These are phyloP conservation scores for Cossypha caffra DNA, from an alignment of 2,797 vertebrate species.

Conservation along the genomic window DNA sequence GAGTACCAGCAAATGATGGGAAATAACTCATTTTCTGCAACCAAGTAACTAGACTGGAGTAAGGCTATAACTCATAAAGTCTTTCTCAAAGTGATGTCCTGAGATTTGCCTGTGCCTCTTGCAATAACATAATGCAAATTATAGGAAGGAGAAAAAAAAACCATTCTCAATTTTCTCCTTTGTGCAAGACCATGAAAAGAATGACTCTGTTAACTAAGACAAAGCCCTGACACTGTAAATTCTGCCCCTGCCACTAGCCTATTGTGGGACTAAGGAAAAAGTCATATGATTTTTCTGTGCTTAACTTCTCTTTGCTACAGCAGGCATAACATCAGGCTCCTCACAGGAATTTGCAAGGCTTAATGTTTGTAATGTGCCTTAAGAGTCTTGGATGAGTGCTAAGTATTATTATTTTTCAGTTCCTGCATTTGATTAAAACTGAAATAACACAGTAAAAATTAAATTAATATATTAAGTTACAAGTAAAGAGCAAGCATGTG, in stretches of 20 bases:
- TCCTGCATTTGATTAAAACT: constrained; percentile 60
- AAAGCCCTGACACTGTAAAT: neutral
- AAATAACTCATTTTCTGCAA: constrained; percentile 76
- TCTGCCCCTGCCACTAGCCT: neutral
- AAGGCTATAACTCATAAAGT: constrained; percentile 48
- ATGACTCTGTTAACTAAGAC: neutral
- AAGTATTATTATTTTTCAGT: constrained; percentile 60
- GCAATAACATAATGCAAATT: neutral
- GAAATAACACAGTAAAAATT: constrained; percentile 54
- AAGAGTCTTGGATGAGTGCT: constrained; percentile 44
- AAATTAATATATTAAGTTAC: constrained; percentile 63
- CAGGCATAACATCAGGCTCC: neutral
- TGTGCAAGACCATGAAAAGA: neutral
- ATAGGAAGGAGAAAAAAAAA: neutral
- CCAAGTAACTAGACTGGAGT: constrained; percentile 53
- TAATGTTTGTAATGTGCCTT: constrained; percentile 28
- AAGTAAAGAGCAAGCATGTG: constrained; percentile 35
- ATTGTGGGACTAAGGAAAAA: neutral
- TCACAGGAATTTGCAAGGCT: constrained; percentile 16
- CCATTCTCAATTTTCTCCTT: constrained; percentile 36
- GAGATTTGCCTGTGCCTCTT: neutral
- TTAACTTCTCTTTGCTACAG: neutral
- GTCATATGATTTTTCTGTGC: neutral
- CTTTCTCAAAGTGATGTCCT: constrained; percentile 37
- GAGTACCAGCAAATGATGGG: constrained; percentile 67